Percentiles rank a stretch among this genome's conserved stretches.
phyloP scores from a whole-genome alignment of 2,113 vertebrate species.

The Typhlomys cinereus region DNA sequence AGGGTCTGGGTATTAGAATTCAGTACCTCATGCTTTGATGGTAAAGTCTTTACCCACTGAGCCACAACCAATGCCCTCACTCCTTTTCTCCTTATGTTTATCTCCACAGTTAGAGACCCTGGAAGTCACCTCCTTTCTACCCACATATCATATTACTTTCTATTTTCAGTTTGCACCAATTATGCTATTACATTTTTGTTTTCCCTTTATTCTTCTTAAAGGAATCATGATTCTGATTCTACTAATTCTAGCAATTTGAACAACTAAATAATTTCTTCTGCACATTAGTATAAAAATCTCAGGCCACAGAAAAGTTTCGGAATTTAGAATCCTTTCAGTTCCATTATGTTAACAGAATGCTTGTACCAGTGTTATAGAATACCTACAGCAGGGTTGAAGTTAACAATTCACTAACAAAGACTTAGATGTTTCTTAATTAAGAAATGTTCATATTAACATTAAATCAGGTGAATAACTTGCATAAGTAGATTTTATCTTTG shows the following conservation, averaged over 20 bases:
- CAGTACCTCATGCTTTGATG: too few species aligned
- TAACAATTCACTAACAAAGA: not conserved
- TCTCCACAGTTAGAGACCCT: not conserved
- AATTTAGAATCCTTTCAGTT: slow-evolving; percentile 1
- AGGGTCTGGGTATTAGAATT: too few species aligned
- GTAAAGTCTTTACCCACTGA: too few species aligned
- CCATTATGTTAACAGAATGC: not conserved
- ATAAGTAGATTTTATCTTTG: not conserved
- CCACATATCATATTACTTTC: not conserved
- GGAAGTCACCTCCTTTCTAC: not conserved
- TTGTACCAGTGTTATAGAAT: not conserved
- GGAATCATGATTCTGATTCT: not conserved
- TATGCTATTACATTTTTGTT: not conserved
- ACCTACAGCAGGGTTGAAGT: not conserved
- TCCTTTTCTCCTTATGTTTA: too few species aligned
- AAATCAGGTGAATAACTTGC: not conserved
- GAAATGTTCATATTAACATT: not conserved
- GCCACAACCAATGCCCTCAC: too few species aligned
- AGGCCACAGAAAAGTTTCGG: not conserved
- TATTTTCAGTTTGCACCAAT: not conserved
- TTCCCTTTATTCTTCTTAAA: not conserved
- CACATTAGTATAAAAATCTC: not conserved
- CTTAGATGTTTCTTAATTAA: not conserved
- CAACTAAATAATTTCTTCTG: not conserved
- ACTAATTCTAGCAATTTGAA: not conserved